Percentiles rank a stretch among this genome's conserved stretches.
phyloP scores from a whole-genome alignment of 2,888 invertebrate species.

The Steinernema scapterisci region DNA sequence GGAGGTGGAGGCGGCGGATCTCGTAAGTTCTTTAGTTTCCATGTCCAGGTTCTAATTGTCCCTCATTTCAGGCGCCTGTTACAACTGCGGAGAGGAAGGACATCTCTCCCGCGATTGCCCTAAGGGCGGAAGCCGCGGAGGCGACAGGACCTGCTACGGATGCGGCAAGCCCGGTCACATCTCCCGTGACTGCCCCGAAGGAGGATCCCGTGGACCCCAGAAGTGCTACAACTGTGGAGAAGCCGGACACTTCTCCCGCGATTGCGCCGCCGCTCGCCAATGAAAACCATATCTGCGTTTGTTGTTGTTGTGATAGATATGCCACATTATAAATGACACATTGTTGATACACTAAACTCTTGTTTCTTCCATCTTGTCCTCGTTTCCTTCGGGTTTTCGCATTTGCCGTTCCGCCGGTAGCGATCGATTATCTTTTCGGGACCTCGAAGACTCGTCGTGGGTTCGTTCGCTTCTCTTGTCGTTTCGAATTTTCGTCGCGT shows the following conservation, averaged over 20 bases:
- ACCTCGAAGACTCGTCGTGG: neutral
- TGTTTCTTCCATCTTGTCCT: too few relatives aligned
- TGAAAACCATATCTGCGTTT: too few relatives aligned
- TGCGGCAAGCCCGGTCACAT: conserved; percentile 34
- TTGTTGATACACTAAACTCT: too few relatives aligned
- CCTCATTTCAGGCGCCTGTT: neutral
- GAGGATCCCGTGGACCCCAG: neutral
- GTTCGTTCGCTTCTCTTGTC: too few relatives aligned
- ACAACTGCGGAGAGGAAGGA: conserved; percentile 14
- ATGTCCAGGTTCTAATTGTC: too few relatives aligned
- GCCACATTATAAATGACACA: too few relatives aligned
- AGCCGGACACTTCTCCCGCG: neutral
- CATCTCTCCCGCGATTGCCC: conserved; percentile 24
- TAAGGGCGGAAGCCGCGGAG: conserved; percentile 20
- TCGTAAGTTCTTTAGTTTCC: neutral
- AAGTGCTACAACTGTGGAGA: conserved; percentile 20
- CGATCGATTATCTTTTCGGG: neutral
- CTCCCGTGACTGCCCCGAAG: conserved; percentile 33
- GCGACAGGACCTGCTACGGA: conserved; percentile 15
- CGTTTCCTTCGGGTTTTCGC: too few relatives aligned
- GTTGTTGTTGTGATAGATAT: too few relatives aligned
- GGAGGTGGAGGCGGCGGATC: conserved; percentile 22
- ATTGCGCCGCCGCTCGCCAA: neutral
- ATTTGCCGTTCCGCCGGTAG: neutral
- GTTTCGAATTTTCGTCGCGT: too few relatives aligned